Evolutionary conservation across 2,888 invertebrate species (phyloP).

Genomic region (Spisula solida): DNA sequence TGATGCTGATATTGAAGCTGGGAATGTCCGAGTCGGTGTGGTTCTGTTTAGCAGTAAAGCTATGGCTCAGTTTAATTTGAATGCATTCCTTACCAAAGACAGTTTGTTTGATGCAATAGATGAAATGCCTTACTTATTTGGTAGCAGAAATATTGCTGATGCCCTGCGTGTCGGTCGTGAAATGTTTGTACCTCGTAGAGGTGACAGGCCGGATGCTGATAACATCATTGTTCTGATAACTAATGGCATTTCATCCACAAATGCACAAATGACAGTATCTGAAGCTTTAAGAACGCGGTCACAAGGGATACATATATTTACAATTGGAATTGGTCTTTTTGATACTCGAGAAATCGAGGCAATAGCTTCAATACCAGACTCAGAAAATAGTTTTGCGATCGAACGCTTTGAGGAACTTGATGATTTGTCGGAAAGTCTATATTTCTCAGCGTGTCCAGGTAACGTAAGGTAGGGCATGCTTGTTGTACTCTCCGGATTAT

Average conservation of each 20-base stretch:
- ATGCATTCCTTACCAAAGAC: conserved; percentile 70
- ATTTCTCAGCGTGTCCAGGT: conserved; percentile 47
- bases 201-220: conserved; percentile 78
- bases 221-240: conserved; percentile 77
- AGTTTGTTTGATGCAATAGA: conserved; percentile 81
- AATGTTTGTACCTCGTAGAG: conserved; percentile 75
- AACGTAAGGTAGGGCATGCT: neutral
- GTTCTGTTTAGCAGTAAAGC: conserved; percentile 70
- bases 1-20: conserved; percentile 78
- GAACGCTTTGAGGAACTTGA: conserved; percentile 72
- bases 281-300: conserved; percentile 70
- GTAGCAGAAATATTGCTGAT: conserved; percentile 84
- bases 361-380: conserved; percentile 73
- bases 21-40: conserved; percentile 65
- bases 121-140: conserved; percentile 78
- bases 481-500: neutral
- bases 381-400: conserved; percentile 72
- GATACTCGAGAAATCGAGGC: conserved; percentile 76
- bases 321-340: conserved; percentile 74
- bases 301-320: conserved; percentile 69
- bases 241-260: conserved; percentile 84
- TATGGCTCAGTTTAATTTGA: conserved; percentile 81
- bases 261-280: conserved; percentile 76
- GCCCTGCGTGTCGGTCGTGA: conserved; percentile 77
- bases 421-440: conserved; percentile 46